Percentiles rank a stretch among this genome's conserved stretches.
These are phyloP conservation scores for Chironex yamaguchii DNA, from an alignment of 30 jellyfish, hydroid and myxozoan genomes.

Conservation along the genomic window DNA sequence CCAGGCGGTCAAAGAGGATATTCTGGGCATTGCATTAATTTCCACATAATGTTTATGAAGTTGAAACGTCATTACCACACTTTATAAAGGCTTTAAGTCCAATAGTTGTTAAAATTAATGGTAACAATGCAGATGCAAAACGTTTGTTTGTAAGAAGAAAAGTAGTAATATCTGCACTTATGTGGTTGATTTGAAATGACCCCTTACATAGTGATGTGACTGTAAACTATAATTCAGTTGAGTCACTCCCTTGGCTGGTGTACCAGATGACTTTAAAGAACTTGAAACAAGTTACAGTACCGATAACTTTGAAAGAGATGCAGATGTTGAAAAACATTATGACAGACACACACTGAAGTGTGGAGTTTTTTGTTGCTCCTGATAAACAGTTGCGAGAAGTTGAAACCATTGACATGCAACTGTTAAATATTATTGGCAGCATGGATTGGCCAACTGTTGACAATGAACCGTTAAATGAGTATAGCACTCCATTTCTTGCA, in stretches of 20 bases:
- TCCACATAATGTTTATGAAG: conserved; percentile 10
- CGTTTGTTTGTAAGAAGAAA: not conserved
- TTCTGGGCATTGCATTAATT: conserved; percentile 18
- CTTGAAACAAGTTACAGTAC: not conserved
- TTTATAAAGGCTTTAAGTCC: not conserved
- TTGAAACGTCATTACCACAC: conserved; percentile 25
- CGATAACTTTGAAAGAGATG: not conserved
- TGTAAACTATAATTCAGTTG: not conserved
- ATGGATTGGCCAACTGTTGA: conserved; percentile 31
- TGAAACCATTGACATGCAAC: conserved; percentile 1
- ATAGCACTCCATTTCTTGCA: conserved; percentile 9
- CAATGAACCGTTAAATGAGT: conserved; percentile 28
- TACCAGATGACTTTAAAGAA: not conserved
- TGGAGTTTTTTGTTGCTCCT: not conserved
- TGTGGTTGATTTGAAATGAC: not conserved
- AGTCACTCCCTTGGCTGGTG: conserved; percentile 4
- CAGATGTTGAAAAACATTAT: conserved; percentile 15
- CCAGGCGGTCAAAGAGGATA: conserved; percentile 48
- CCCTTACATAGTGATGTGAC: conserved; percentile 5
- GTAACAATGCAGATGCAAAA: not conserved
- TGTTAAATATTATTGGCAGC: not conserved
- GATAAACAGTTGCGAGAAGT: not conserved
- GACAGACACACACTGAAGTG: conserved; percentile 9
- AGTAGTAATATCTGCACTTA: not conserved
- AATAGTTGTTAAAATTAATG: not conserved